Evolutionary conservation across 2,797 vertebrate genomes (phyloP).

Genomic region (Mastacembelus armatus): DNA sequence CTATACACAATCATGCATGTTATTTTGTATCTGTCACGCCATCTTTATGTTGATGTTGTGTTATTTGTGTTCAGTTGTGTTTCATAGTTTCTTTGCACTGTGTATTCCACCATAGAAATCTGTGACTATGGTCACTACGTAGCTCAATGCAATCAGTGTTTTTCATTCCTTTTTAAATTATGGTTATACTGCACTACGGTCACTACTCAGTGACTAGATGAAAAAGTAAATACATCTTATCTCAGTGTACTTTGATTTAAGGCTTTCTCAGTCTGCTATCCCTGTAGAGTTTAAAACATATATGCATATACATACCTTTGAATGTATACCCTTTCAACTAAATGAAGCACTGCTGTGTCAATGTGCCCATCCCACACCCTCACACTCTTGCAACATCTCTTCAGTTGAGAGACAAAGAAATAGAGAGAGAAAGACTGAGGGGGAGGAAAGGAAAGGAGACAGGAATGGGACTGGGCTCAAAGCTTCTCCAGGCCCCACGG

Average conservation of each 20-base stretch:
- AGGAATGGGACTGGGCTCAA: slow-evolving; percentile 52
- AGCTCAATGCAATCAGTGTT: no score
- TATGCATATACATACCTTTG: slow-evolving; percentile 3
- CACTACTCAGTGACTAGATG: slow-evolving; percentile 15
- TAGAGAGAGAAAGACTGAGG: neutral
- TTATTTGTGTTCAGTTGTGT: neutral
- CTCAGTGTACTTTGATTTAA: slow-evolving; percentile 22
- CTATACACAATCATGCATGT: no score
- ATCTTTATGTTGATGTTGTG: neutral
- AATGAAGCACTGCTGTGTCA: slow-evolving; percentile 35
- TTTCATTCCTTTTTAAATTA: no score
- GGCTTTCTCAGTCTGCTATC: neutral
- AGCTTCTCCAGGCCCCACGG: slow-evolving; percentile 58
- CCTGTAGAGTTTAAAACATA: neutral
- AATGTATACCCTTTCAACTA: slow-evolving; percentile 42
- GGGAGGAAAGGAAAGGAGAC: slow-evolving; percentile 1
- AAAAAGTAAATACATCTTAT: slow-evolving; percentile 10
- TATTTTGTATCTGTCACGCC: no score
- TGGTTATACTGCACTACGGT: no score
- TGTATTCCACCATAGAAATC: no score
- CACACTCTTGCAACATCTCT: slow-evolving; percentile 37
- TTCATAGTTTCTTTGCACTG: neutral
- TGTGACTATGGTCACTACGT: no score
- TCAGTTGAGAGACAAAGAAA: slow-evolving; percentile 40
- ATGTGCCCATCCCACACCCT: slow-evolving; percentile 28